A percentile compares a stretch with the other conserved stretches of the same genome.
These are phyloP conservation scores for Podotricha telesiphe DNA, from an alignment of 2,888 invertebrate genomes.

Conservation along the genomic window DNA sequence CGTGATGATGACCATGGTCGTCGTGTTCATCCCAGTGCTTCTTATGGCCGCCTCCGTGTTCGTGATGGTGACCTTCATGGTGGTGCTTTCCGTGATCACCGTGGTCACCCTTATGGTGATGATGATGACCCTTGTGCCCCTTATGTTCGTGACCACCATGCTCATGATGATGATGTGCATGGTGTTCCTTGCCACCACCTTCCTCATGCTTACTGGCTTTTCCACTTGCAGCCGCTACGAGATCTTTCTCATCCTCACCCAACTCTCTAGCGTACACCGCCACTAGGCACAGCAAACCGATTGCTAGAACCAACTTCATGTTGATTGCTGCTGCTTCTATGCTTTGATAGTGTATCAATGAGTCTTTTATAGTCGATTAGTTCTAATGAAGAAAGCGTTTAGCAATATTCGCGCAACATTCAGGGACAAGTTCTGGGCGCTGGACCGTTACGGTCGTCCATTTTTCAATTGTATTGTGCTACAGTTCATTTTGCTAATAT, in stretches of 20 bases:
- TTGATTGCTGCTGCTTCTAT: slow-evolving; percentile 58
- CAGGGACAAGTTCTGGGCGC: slow-evolving; percentile 57
- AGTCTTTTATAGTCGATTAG: slow-evolving; percentile 72
- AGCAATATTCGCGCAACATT: slow-evolving; percentile 63
- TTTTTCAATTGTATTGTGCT: slow-evolving; percentile 45
- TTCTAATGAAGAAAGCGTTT: slow-evolving; percentile 72
- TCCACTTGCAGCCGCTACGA: slow-evolving; percentile 73
- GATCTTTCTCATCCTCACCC: slow-evolving; percentile 69
- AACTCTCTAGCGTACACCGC: slow-evolving; percentile 68
- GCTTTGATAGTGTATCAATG: slow-evolving; percentile 51
- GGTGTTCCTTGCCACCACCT: slow-evolving; percentile 76
- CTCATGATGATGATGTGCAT: slow-evolving; percentile 73
- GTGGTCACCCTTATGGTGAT: slow-evolving; percentile 76
- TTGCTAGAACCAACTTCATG: slow-evolving; percentile 72
- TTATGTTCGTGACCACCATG: slow-evolving; percentile 75
- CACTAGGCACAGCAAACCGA: slow-evolving; percentile 71
- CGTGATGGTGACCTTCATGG: slow-evolving; percentile 71
- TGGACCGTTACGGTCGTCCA: slow-evolving; percentile 65
- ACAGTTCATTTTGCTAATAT: slow-evolving; percentile 37
- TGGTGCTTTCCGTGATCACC: slow-evolving; percentile 75
- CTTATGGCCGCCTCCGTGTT: slow-evolving; percentile 74
- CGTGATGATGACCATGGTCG: slow-evolving; percentile 73
- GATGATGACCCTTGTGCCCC: slow-evolving; percentile 78
- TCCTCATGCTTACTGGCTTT: slow-evolving; percentile 68
- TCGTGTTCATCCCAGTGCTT: slow-evolving; percentile 76